Evolutionary conservation across 2,888 invertebrate genomes (phyloP), one percentile per base, ranked within the genome.

Genomic region (Timema podura): DNA sequence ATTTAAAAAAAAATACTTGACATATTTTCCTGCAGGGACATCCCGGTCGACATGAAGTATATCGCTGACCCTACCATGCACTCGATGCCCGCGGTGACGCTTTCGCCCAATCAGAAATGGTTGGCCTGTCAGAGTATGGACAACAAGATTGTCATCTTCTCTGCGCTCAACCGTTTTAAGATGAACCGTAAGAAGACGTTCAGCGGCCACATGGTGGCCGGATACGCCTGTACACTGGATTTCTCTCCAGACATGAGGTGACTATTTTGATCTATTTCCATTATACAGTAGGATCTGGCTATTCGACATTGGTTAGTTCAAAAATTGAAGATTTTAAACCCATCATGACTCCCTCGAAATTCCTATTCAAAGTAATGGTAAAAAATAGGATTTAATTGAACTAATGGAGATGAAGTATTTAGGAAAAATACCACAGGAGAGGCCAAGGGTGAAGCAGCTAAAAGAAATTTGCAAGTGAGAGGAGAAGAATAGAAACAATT

Each of bases 11-110:
- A 30, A 30, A 30, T 30, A 30, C 30, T 30, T 30, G 30, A 30
- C 30, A 30, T 30, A 30, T 65, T 71, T 66, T 71, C 65, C 70
- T 74, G 67, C 69, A 84, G 84, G 85, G 95, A 95, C 79, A 95
- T 95, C 77, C 95, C 95, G 0, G 99, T 99, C 1, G 99, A 99
- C 82, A 99, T 99, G 92, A 99, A 99, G 81, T 97, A 99, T 82
- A 98, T 99, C 75, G 99, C 99, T 0, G 99, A 99, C 82, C 98
- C 99, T 0, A 91, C 95, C 0, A 97, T 99, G 96, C 99, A 99
- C 82, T 98, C 98, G 6, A 95, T 99, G 90, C 99, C 99, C 0
- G 92, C 96, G 0, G 98, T 98, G 0, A 94, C 96, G 0, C 87
- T 91, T 7, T 92, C 98, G 0, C 98, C 98, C 0, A 98, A 98